Conservation (phyloP, 2,888 invertebrate genomes). For the Steinernema hermaphroditum region DNA sequence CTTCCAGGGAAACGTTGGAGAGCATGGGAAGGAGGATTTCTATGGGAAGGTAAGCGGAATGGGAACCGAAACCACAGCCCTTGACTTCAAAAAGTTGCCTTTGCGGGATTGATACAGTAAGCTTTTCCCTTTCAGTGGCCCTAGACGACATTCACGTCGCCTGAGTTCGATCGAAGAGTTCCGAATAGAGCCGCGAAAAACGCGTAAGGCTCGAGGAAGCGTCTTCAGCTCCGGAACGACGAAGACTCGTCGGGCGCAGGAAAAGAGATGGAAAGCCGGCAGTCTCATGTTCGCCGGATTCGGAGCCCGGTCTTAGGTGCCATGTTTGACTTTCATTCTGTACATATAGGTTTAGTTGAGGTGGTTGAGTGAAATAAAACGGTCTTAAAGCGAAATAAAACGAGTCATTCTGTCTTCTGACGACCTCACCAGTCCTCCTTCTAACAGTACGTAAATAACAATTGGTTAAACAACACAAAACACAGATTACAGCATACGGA, state of each 20-base stretch:
- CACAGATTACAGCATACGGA: too few relatives aligned
- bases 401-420: too few relatives aligned
- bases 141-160: slow-evolving; percentile 43
- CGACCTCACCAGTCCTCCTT: too few relatives aligned
- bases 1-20: slow-evolving; percentile 6
- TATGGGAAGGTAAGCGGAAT: slow-evolving; percentile 16
- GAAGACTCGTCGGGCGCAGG: background rate
- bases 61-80: background rate
- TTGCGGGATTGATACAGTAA: too few relatives aligned
- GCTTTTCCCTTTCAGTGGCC: background rate
- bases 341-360: background rate
- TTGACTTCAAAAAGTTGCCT: too few relatives aligned
- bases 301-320: slow-evolving; percentile 28
- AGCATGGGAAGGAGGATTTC: slow-evolving; percentile 9
- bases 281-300: slow-evolving; percentile 58
- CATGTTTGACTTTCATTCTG: background rate
- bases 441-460: too few relatives aligned
- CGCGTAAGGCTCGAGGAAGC: slow-evolving; percentile 11
- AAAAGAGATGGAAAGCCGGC: slow-evolving; percentile 59
- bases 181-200: slow-evolving; percentile 34
- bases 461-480: too few relatives aligned
- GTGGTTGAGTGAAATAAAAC: too few relatives aligned
- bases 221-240: background rate
- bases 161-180: slow-evolving; percentile 52
- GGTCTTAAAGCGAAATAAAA: too few relatives aligned